Evolutionary conservation across 1,140 invertebrate species (phyloP), one percentile per base, ranked within the genome.

Genomic region (Polypedilum pembai): DNA sequence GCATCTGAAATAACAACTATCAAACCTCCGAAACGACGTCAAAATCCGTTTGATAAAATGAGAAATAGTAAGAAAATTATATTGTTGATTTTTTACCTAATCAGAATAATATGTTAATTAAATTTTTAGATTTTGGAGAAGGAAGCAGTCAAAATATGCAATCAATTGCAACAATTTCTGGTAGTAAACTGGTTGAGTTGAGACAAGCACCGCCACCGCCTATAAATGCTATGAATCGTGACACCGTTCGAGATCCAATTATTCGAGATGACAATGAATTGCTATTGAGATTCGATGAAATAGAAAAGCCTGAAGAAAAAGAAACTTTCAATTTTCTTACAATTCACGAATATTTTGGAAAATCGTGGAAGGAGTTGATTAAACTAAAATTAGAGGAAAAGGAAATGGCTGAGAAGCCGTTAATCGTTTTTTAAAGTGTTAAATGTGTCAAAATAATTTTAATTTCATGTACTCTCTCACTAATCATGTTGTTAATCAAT

Each of bases 41-140:
- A 89, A 74, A 90, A 90, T 82, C 89, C 89, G 1, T 91, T 90
- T 73, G 89, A 91, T 77, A 85, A 85, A 74, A 83, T 7, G 86
- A 74, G 77, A 82, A 74, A 40, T 8, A 21, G 17, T 21, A 5
- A 33, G 24, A 3, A 33, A 33, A 1, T 33, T 5, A 33, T 33
- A 33, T 18, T 66, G 2, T 7, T 69, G 3, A 18, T 7, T 20
- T 7, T 20, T 66, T 66, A 65, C 63, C 8, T 7, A 18, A 18
- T 66, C 17, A 8, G 3, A 21, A 20, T 69, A 69, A 20, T 3
- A 65, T 18, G n/a, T 4, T 65, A n/a, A 69, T 20, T 18, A 8
- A 20, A 20, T 7, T 18, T n/a, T 69, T 7, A 18, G 17, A 20
- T 69, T 69, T 1, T 18, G 18, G 65, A 7, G 17, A 21, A 21